Base-by-base conservation (phyloP, 2,888 invertebrate genomes). In the Stenodema calcarata region DNA sequence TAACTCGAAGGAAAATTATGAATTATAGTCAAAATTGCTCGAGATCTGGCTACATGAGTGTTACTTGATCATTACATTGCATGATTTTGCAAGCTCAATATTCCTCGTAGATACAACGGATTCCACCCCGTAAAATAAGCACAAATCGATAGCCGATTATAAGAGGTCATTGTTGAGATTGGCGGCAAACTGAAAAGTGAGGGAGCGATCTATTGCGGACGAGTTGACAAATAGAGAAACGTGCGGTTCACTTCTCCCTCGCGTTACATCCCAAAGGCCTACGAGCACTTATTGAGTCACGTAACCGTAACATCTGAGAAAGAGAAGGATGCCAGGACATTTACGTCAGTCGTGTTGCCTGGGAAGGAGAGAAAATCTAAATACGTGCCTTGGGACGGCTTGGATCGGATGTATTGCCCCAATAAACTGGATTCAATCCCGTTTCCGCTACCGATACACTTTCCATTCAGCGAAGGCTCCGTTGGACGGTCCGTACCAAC, bases 261-360 rank as follows among this genome's bases (percentile, higher is more conserved):
- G 9, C 23, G 7, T 18, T 18, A 18, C 23, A 62, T 62, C 62
- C 35, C 50, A 50, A 18, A 7, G 62, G 62, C 62, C 62, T 23
- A 62, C 18, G 11, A 35, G n/a, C n/a, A n/a, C 42, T 78, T 78
- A 78, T 78, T 78, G 78, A 78, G 78, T 78, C 78, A 78, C 78
- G 78, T 78, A 78, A 44, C 42, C 42, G 73, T 30, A 35, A 41
- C 73, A 73, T 73, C 73, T 35, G 35, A 73, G 41, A 41, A 41
- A 73, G 18, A 41, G 73, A 73, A 73, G 18, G 30, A 35, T 41
- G 73, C n/a, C 4, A 23, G 73, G n/a, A 30, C 73, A 41, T 73
- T 73, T 73, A 9, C 73, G 35, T 73, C 73, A 73, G 73, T 73
- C 73, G 30, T 41, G 73, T 62, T 73, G 73, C 35, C 73, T 16